These are phyloP conservation scores for Heliconius melpomene DNA, from an alignment of 1,140 invertebrate species.

Conservation along the genomic window DNA sequence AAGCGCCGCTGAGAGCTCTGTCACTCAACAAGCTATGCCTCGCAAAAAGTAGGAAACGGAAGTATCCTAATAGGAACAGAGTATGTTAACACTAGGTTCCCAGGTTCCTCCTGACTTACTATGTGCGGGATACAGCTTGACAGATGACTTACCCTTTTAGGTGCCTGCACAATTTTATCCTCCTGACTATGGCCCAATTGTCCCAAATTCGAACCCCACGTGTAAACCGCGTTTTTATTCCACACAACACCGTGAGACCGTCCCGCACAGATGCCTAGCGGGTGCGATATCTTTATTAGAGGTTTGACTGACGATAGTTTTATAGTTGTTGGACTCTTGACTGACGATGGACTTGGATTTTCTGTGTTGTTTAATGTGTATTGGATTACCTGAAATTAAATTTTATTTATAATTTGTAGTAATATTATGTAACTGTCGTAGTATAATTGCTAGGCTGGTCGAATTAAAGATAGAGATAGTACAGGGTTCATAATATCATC, in stretches of 20 bases:
- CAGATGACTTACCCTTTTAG: slow-evolving; percentile 69
- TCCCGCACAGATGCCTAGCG: slow-evolving; percentile 82
- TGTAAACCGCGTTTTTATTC: slow-evolving; percentile 80
- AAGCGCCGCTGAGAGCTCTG: too few species aligned
- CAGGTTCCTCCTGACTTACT: too few species aligned
- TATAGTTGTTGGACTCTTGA: slow-evolving; percentile 55
- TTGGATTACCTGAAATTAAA: slow-evolving; percentile 62
- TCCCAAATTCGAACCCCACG: slow-evolving; percentile 88
- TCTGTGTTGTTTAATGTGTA: slow-evolving; percentile 62
- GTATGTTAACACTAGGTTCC: too few species aligned
- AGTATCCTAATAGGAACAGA: too few species aligned
- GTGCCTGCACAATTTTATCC: slow-evolving; percentile 63
- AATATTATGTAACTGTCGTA: background rate
- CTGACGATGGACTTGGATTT: slow-evolving; percentile 53
- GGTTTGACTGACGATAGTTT: slow-evolving; percentile 57
- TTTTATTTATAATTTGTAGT: background rate
- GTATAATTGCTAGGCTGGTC: background rate
- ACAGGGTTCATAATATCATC: background rate
- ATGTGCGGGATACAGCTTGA: too few species aligned
- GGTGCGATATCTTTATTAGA: slow-evolving; percentile 61
- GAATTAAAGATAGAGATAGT: background rate
- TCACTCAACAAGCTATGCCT: too few species aligned
- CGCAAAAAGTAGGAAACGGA: rapidly evolving
- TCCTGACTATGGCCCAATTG: slow-evolving; percentile 84
- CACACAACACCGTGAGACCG: slow-evolving; percentile 86